Evolutionary conservation across 1,140 invertebrate species (phyloP).

Genomic region (Mizuhopecten yessoensis): DNA sequence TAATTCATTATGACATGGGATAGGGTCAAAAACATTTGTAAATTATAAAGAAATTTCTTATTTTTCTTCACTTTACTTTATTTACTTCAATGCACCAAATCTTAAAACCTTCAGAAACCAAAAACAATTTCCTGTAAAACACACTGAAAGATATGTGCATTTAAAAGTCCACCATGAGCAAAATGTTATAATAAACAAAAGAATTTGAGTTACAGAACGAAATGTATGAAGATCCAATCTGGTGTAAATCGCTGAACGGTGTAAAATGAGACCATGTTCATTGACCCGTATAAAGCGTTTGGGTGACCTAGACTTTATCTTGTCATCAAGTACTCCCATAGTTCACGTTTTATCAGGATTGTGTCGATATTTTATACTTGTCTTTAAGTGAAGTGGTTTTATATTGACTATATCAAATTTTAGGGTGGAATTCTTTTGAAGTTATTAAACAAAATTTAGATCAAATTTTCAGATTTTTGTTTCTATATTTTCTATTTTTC

Average conservation of each 20-base stretch:
- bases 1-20: too few species aligned
- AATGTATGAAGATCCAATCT: background rate
- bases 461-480: too few species aligned
- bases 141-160: too few species aligned
- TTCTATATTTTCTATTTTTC: too few species aligned
- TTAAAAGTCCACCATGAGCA: too few species aligned
- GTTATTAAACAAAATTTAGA: background rate
- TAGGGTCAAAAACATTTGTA: too few species aligned
- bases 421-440: background rate
- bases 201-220: background rate
- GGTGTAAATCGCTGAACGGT: background rate
- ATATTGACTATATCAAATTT: background rate
- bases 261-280: background rate
- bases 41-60: too few species aligned
- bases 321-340: background rate
- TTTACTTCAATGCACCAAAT: too few species aligned
- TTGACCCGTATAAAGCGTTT: slow-evolving; percentile 1
- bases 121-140: too few species aligned
- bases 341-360: background rate
- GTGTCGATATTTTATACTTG: background rate
- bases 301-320: background rate
- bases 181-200: too few species aligned
- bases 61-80: too few species aligned
- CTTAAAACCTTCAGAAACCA: too few species aligned
- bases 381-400: background rate